Percentiles rank a stretch among this genome's conserved stretches.
Conservation (phyloP, 1,140 invertebrate genomes). For the Brachionus paranguensis region DNA sequence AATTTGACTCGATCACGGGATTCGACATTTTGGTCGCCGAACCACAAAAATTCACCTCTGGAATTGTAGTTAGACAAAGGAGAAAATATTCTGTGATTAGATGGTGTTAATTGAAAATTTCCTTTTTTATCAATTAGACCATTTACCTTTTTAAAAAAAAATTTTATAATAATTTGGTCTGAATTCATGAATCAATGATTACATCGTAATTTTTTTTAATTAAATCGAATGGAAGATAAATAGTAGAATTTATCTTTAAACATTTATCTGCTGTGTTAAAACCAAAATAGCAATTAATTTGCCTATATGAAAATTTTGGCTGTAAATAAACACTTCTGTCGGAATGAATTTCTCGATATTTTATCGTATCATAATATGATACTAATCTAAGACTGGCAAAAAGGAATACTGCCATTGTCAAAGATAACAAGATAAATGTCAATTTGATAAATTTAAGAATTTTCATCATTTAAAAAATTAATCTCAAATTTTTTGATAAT, state of each 20-base stretch:
- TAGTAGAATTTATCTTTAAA: not conserved
- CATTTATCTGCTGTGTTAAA: not conserved
- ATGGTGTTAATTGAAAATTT: not conserved
- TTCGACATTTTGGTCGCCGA: slow-evolving; percentile 69
- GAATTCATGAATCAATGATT: not conserved
- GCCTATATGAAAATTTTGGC: not conserved
- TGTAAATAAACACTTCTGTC: not conserved
- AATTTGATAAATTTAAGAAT: not conserved
- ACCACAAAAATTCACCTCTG: slow-evolving; percentile 4
- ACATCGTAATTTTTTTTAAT: slow-evolving; percentile 19
- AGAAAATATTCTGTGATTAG: not conserved
- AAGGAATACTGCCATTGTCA: not conserved
- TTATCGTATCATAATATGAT: not conserved
- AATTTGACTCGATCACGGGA: slow-evolving; percentile 88
- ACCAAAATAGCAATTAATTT: not conserved
- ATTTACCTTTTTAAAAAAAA: not conserved
- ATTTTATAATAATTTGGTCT: not conserved
- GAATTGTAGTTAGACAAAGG: not conserved
- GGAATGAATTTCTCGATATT: not conserved
- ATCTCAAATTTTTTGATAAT: not conserved
- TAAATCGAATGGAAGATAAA: not conserved
- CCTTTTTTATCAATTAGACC: not conserved
- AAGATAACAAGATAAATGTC: not conserved
- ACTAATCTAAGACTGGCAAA: not conserved
- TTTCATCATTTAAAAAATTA: not conserved